phyloP scores from a whole-genome alignment of 2,888 invertebrate genomes.

The Cephalotes varians region DNA sequence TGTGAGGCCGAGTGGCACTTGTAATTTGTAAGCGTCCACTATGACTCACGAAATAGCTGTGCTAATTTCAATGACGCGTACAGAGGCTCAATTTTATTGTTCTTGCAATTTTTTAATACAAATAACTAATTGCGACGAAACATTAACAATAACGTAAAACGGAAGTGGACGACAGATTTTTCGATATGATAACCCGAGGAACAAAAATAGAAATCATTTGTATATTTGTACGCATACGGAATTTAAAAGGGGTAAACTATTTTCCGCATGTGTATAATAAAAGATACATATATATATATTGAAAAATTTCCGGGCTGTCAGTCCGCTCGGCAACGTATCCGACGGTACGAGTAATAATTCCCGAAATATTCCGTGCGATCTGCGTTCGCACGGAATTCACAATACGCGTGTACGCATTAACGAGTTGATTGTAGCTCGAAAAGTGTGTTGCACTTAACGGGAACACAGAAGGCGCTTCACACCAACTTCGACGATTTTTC shows the following conservation, averaged over 20 bases:
- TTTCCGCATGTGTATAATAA: slow-evolving; percentile 19
- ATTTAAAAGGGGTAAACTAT: slow-evolving; percentile 9
- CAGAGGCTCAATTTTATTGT: slow-evolving; percentile 8
- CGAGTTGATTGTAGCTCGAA: slow-evolving; percentile 39
- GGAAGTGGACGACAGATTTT: neutral
- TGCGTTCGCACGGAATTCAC: slow-evolving; percentile 1
- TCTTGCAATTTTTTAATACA: slow-evolving; percentile 3
- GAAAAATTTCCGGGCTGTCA: slow-evolving; percentile 37
- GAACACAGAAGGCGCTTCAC: slow-evolving; percentile 22
- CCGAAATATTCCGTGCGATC: slow-evolving; percentile 26
- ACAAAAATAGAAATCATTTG: slow-evolving; percentile 29
- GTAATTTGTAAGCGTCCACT: neutral
- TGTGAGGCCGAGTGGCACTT: neutral
- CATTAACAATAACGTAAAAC: slow-evolving; percentile 26
- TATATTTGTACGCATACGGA: slow-evolving; percentile 13
- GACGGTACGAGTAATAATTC: slow-evolving; percentile 12
- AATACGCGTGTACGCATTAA: slow-evolving; percentile 34
- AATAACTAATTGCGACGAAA: slow-evolving; percentile 14
- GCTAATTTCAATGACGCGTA: neutral
- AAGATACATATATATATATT: slow-evolving; percentile 12
- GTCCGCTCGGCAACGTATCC: slow-evolving; percentile 24
- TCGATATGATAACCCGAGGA: slow-evolving; percentile 14
- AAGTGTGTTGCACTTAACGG: slow-evolving; percentile 42
- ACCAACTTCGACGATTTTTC: slow-evolving; percentile 23
- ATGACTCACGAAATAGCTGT: neutral